Percentiles rank a stretch among this genome's conserved stretches.
Conservation (phyloP, 2,888 invertebrate species). For the Lasioglossum calceatum region DNA sequence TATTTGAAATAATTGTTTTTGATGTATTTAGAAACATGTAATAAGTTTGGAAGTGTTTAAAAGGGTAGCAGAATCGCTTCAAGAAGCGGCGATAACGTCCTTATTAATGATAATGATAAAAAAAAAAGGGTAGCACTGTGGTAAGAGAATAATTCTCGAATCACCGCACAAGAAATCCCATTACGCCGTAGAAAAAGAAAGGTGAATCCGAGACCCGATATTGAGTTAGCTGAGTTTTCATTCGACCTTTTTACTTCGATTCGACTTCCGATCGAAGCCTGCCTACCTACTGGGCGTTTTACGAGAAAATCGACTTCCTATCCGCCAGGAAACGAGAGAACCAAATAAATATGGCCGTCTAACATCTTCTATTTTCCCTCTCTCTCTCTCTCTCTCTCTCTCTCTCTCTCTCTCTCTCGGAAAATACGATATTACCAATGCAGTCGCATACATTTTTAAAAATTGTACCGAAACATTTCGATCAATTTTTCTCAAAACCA, state of each 20-base stretch:
- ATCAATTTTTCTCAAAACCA: neutral
- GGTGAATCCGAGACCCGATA: conserved; percentile 76
- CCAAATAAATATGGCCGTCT: conserved; percentile 50
- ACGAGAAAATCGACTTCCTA: conserved; percentile 69
- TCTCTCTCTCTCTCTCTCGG: neutral
- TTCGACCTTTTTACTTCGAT: conserved; percentile 79
- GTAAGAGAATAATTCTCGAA: conserved; percentile 80
- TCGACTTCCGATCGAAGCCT: conserved; percentile 75
- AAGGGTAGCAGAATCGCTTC: conserved; percentile 5
- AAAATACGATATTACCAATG: neutral
- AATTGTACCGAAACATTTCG: neutral
- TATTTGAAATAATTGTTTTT: neutral
- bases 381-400: neutral
- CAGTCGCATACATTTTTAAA: neutral
- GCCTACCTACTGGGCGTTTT: conserved; percentile 68
- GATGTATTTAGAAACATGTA: neutral
- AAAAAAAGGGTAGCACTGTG: conserved; percentile 58
- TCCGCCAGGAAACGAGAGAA: conserved; percentile 65
- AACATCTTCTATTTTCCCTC: neutral
- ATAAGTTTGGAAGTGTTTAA: neutral
- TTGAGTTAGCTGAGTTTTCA: conserved; percentile 82
- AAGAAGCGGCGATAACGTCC: conserved; percentile 23
- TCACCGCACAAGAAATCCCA: conserved; percentile 82
- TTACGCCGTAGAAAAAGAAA: conserved; percentile 78
- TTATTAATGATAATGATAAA: conserved; percentile 50